Conservation (phyloP, 2,797 vertebrate species). For the Sebastes kiyomatsui region DNA sequence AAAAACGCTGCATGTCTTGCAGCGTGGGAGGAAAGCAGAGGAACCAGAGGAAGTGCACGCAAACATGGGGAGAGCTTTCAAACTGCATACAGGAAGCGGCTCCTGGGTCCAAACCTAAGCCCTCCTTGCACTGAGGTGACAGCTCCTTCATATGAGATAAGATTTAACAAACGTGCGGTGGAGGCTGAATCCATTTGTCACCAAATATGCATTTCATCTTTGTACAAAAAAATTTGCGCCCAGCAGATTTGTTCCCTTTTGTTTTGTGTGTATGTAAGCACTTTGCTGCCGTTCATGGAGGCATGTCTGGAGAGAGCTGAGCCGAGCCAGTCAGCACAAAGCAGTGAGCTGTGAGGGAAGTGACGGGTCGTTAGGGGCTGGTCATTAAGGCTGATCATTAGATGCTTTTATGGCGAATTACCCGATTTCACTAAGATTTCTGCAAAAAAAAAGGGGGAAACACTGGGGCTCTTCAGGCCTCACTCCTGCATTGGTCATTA, state of each 20-base stretch:
- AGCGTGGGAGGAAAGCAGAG: constrained; percentile 61
- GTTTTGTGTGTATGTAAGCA: constrained; percentile 68
- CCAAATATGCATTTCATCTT: constrained; percentile 18
- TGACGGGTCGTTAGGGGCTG: constrained; percentile 70
- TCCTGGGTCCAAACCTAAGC: constrained; percentile 55
- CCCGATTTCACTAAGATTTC: constrained; percentile 56
- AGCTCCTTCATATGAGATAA: constrained; percentile 1
- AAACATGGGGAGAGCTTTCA: constrained; percentile 75
- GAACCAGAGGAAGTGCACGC: constrained; percentile 60
- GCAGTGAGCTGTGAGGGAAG: constrained; percentile 67
- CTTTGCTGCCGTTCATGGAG: constrained; percentile 63
- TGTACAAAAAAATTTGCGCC: constrained; percentile 20
- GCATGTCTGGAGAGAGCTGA: constrained; percentile 63
- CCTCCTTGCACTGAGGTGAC: constrained; percentile 69
- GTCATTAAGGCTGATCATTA: constrained; percentile 80
- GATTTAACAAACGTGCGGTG: background rate
- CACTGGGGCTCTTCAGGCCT: constrained; percentile 29
- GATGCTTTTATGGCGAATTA: constrained; percentile 76
- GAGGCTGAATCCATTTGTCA: background rate
- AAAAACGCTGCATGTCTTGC: constrained; percentile 61
- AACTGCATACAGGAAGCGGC: constrained; percentile 63
- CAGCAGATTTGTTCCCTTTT: constrained; percentile 40
- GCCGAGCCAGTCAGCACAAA: constrained; percentile 73
- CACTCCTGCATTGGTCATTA: constrained; percentile 49
- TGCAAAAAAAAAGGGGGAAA: constrained; percentile 13